A percentile compares a stretch with the other conserved stretches of the same genome.
Evolutionary conservation across 2,888 invertebrate species (phyloP).

Genomic region (Hirtodrosophila histrioides): DNA sequence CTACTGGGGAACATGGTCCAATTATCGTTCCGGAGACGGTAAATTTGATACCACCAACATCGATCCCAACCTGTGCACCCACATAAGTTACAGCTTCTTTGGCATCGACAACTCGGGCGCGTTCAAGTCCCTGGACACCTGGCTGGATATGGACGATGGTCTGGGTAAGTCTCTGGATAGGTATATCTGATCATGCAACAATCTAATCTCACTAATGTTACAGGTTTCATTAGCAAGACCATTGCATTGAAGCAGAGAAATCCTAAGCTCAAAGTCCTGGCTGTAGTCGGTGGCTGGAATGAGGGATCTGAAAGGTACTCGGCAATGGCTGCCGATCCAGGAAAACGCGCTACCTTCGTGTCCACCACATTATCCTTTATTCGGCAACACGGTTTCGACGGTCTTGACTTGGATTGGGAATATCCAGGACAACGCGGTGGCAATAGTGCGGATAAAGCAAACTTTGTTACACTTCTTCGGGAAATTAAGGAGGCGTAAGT

Average conservation of each 20-base stretch:
- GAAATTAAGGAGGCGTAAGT: constrained; percentile 72
- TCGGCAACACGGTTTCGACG: constrained; percentile 92
- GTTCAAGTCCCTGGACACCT: constrained; percentile 63
- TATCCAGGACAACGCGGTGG: constrained; percentile 88
- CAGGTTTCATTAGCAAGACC: constrained; percentile 60
- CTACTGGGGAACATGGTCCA: constrained; percentile 78
- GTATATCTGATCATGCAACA: too few relatives aligned
- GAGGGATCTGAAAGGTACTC: constrained; percentile 96
- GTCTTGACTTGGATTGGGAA: constrained; percentile 96
- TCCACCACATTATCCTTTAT: constrained; percentile 90
- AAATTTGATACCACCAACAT: constrained; percentile 63
- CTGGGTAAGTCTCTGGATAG: constrained; percentile 46
- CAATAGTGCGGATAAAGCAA: constrained; percentile 88
- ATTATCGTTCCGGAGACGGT: constrained; percentile 70
- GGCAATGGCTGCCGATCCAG: constrained; percentile 89
- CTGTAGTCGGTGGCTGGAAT: constrained; percentile 97
- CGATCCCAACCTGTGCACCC: constrained; percentile 72
- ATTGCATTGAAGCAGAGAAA: constrained; percentile 67
- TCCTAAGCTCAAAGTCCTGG: constrained; percentile 87
- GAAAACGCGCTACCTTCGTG: constrained; percentile 89
- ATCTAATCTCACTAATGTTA: too few relatives aligned
- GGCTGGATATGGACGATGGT: constrained; percentile 68
- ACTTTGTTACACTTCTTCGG: constrained; percentile 85
- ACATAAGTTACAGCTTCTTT: constrained; percentile 75
- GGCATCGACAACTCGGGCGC: constrained; percentile 63